Evolutionary conservation across 2,113 vertebrate species (phyloP).

Genomic region (Xyliphius kryptos): DNA sequence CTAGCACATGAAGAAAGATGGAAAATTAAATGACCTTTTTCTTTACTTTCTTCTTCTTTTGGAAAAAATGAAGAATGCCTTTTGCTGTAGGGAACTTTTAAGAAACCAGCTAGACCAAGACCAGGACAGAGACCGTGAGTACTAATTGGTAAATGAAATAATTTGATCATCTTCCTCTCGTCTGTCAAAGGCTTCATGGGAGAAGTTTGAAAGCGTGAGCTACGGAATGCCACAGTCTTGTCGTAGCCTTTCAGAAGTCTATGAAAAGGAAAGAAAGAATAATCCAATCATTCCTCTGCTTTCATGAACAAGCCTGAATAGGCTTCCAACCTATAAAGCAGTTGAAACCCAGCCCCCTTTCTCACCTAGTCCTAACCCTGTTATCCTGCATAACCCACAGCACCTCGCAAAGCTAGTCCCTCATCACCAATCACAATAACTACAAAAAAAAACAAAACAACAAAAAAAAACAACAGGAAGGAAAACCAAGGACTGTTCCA

Average conservation of each 20-base stretch:
- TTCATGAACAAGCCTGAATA: conserved; percentile 29
- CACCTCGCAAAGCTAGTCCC: not conserved
- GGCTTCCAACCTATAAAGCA: conserved; percentile 26
- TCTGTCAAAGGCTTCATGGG: conserved; percentile 41
- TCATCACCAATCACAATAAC: not conserved
- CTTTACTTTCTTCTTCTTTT: conserved; percentile 30
- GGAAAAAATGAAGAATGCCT: conserved; percentile 34
- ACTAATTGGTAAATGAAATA: conserved; percentile 55
- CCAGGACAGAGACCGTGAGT: conserved; percentile 38
- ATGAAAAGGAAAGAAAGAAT: conserved; percentile 29
- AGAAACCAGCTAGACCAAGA: conserved; percentile 26
- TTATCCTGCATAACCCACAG: conserved; percentile 11
- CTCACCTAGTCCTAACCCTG: conserved; percentile 26
- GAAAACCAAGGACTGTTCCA: not conserved
- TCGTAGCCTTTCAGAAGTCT: conserved; percentile 19
- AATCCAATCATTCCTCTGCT: conserved; percentile 41
- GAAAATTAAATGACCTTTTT: conserved; percentile 51
- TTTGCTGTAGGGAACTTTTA: conserved; percentile 32
- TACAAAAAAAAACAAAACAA: not conserved
- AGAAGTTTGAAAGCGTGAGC: conserved; percentile 28
- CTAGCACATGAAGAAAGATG: conserved; percentile 44
- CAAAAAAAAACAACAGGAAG: not conserved
- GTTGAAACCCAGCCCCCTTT: conserved; percentile 14
- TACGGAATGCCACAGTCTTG: conserved; percentile 17
- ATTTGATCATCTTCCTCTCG: conserved; percentile 48